These are phyloP conservation scores for Synergus umbraculus DNA, from an alignment of 2,888 invertebrate species.

Conservation along the genomic window DNA sequence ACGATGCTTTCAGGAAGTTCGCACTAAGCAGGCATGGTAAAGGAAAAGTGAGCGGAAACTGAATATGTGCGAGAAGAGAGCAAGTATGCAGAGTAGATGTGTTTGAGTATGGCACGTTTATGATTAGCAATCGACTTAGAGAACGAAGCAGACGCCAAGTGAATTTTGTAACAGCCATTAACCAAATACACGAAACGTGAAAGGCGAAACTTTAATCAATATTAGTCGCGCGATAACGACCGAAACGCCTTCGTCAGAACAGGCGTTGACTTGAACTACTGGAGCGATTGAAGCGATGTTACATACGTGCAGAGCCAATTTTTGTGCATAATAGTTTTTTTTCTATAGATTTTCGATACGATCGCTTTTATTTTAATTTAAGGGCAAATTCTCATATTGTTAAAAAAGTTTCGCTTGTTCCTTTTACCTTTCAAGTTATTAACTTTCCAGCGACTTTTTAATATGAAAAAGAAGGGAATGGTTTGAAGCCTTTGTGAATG, in stretches of 20 bases:
- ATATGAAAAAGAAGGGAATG: not conserved
- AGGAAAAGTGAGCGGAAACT: slow-evolving; percentile 47
- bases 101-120: slow-evolving; percentile 45
- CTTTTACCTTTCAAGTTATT: not conserved
- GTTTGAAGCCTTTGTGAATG: not conserved
- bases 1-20: slow-evolving; percentile 63
- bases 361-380: slow-evolving; percentile 32
- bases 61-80: slow-evolving; percentile 16
- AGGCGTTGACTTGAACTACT: slow-evolving; percentile 35
- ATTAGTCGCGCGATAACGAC: slow-evolving; percentile 31
- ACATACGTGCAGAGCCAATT: not conserved
- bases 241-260: slow-evolving; percentile 15
- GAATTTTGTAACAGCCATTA: slow-evolving; percentile 50
- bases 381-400: not conserved
- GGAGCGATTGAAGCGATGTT: slow-evolving; percentile 30
- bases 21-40: slow-evolving; percentile 58
- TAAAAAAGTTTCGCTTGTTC: not conserved
- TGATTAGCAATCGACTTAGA: slow-evolving; percentile 54
- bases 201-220: slow-evolving; percentile 38
- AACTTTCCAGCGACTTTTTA: not conserved
- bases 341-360: slow-evolving; percentile 19
- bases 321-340: slow-evolving; percentile 15
- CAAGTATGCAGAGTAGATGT: slow-evolving; percentile 5
- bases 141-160: slow-evolving; percentile 44
- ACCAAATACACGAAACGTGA: slow-evolving; percentile 22